Base-by-base conservation (phyloP, 2,888 invertebrate genomes). In the Cerastoderma edule region DNA sequence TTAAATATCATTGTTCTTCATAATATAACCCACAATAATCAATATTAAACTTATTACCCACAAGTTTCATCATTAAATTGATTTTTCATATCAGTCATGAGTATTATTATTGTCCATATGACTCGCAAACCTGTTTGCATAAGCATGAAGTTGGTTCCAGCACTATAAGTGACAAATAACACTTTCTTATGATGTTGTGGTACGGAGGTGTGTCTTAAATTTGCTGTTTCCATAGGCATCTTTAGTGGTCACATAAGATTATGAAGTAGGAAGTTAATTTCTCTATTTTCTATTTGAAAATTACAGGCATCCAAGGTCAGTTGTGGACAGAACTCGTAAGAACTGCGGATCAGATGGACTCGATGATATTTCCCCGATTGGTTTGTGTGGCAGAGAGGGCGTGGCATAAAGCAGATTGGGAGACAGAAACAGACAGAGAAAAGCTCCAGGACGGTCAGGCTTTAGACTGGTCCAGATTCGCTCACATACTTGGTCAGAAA, bases 341-440 rank as follows among this genome's bases (percentile, higher is more conserved):
- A 28, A 89, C 88, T 4, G 28, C 81, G 30, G 85, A 88, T n/a
- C 88, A 89, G 71, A 83, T 90, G 77, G 87, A 89, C 54, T 66
- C 72, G 33, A 90, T 90, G 89, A 87, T 89, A 60, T 89, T 84
- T 39, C 90, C 90, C 22, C 79, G 89, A 0, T 76, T 90, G 0
- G 63, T 89, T n/a, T 89, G 90, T n/a, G 81, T 92, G 30, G 92
- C 91, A 10, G 91, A 92, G 80, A 74, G 91, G 27, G 86, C 85
- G 0, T 92, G 91, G 91, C 91, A 92, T 75, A 86, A 86, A 68
- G 89, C 91, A 64, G 73, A 76, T 10, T 92, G 91, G 91, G 90
- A 91, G 80, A 83, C 83, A 10, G 73, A 77, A 30, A 72, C 75
- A 6, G 75, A 84, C 19, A 70, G 72, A 2, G 74, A 72, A 8